Evolutionary conservation across 2,113 vertebrate genomes (phyloP).

Genomic region (Lepisosteus osseus): DNA sequence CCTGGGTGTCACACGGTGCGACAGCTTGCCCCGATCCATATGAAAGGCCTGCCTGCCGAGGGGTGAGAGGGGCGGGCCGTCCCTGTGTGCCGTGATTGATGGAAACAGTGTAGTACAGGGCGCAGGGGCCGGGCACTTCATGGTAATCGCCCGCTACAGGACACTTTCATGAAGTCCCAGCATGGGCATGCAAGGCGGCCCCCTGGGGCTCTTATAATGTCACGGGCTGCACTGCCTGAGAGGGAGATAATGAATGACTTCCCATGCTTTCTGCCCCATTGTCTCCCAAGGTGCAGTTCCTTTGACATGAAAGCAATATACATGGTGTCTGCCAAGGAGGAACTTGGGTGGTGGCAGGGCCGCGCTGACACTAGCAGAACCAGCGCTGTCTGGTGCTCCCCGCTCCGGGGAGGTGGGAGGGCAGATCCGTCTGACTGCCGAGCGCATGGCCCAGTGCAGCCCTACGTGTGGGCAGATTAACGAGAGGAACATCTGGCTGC

Average conservation of each 20-base stretch:
- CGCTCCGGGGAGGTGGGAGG: too few species aligned
- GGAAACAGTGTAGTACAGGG: slow-evolving; percentile 32
- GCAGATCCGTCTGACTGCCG: too few species aligned
- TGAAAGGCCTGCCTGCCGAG: slow-evolving; percentile 60
- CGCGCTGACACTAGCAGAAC: too few species aligned
- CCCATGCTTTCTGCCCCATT: too few species aligned
- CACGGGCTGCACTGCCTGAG: too few species aligned
- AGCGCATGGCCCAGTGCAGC: too few species aligned
- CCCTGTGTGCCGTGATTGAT: slow-evolving; percentile 4
- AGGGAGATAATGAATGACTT: too few species aligned
- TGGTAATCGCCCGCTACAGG: slow-evolving; percentile 35
- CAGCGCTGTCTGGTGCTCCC: too few species aligned
- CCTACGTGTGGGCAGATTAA: too few species aligned
- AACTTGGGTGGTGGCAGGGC: slow-evolving; percentile 37
- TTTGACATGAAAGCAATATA: slow-evolving; percentile 17
- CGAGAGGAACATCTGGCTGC: too few species aligned
- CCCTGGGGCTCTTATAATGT: too few species aligned
- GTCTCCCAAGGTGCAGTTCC: too few species aligned
- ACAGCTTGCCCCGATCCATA: slow-evolving; percentile 68
- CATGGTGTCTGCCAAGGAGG: slow-evolving; percentile 45
- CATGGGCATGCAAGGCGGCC: slow-evolving; percentile 54
- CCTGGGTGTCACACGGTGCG: slow-evolving; percentile 51
- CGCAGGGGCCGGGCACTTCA: slow-evolving; percentile 24
- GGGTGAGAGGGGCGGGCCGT: slow-evolving; percentile 35
- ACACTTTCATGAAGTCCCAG: slow-evolving; percentile 65